phyloP scores from a whole-genome alignment of 23 tunicate genomes.

The Trididemnum miniatum region DNA sequence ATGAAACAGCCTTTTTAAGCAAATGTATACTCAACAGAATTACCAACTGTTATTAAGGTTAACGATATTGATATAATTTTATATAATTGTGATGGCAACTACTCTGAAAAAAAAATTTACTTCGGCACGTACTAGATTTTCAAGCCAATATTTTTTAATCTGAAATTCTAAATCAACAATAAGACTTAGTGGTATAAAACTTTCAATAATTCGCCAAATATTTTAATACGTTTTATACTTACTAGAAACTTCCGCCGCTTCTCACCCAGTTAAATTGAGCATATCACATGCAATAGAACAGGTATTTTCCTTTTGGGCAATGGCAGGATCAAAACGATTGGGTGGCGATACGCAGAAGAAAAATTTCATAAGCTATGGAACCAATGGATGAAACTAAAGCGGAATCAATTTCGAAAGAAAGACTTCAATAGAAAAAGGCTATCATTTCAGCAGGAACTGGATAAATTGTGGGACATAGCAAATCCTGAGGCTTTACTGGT shows the following conservation, averaged over 20 bases:
- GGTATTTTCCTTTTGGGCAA: background rate
- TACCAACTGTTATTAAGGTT: too few relatives aligned
- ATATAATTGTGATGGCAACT: too few relatives aligned
- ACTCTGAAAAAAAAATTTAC: background rate
- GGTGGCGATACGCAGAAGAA: background rate
- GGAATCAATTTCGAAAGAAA: background rate
- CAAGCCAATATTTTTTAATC: background rate
- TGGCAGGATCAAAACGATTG: background rate
- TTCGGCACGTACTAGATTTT: background rate
- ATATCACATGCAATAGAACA: background rate
- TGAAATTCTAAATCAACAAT: background rate
- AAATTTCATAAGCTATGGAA: background rate
- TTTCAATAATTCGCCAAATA: background rate
- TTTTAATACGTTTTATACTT: background rate
- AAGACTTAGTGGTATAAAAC: background rate
- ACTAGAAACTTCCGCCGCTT: too few relatives aligned
- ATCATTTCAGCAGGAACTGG: background rate
- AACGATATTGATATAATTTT: too few relatives aligned
- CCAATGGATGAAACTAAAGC: background rate
- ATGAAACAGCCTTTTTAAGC: too few relatives aligned
- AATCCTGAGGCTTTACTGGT: background rate
- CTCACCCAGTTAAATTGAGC: too few relatives aligned
- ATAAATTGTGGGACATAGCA: background rate
- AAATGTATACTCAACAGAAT: too few relatives aligned
- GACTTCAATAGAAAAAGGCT: background rate